A percentile compares a stretch with the other conserved stretches of the same genome.
phyloP scores from a whole-genome alignment of 2,113 vertebrate genomes.

The Cygnus buccinator region DNA sequence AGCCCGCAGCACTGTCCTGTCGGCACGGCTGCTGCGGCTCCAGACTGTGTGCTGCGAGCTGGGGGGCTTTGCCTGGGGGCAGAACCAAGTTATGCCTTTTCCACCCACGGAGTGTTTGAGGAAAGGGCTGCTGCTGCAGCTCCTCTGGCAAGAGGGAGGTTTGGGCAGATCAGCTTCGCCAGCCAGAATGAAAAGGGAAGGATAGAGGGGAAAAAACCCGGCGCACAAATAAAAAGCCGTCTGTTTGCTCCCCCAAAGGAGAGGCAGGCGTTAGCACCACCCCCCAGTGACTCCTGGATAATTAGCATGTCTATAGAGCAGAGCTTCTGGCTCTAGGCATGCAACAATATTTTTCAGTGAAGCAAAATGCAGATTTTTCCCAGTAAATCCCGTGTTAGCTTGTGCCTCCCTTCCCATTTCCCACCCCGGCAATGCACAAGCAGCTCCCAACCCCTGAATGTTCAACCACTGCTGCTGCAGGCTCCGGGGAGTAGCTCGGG shows the following conservation, averaged over 20 bases:
- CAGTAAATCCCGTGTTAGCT: not conserved
- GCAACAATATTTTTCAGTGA: not conserved
- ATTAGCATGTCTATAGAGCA: not conserved
- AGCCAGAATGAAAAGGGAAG: not conserved
- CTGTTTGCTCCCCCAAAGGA: not conserved
- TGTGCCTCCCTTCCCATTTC: not conserved
- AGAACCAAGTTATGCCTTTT: not conserved
- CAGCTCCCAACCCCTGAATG: not conserved
- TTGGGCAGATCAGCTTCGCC: not conserved
- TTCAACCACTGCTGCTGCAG: not conserved
- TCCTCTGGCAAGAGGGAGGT: not conserved
- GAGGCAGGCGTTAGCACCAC: not conserved
- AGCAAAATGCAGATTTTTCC: not conserved
- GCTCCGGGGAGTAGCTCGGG: not conserved
- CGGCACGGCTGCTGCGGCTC: not conserved
- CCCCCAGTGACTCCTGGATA: not conserved
- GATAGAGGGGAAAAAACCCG: not conserved
- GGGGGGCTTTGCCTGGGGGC: not conserved
- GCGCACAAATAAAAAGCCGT: not conserved
- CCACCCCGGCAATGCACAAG: not conserved
- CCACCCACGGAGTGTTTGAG: not conserved
- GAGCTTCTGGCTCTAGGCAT: constrained; percentile 4
- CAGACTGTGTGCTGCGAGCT: not conserved
- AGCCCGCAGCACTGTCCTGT: not conserved
- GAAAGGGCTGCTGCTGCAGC: not conserved